A percentile compares a stretch with the other conserved stretches of the same genome.
These are phyloP conservation scores for Argynnis bischoffii DNA, from an alignment of 2,888 invertebrate genomes.

Conservation along the genomic window DNA sequence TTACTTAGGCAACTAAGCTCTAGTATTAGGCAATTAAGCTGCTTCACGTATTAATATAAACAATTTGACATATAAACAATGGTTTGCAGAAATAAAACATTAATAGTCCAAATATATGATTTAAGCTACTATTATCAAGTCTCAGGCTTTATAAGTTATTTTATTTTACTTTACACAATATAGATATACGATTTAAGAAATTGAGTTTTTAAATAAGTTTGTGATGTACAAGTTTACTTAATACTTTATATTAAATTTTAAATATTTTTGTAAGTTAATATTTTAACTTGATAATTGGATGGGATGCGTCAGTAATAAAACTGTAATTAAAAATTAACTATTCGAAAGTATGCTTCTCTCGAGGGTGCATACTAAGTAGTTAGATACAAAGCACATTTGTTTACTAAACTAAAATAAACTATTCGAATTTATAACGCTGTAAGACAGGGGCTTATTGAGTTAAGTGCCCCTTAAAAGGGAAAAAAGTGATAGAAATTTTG, in stretches of 20 bases:
- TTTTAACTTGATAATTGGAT: constrained; percentile 76
- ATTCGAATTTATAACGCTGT: constrained; percentile 68
- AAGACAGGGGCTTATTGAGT: constrained; percentile 51
- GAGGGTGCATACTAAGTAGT: constrained; percentile 80
- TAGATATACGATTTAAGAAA: no score
- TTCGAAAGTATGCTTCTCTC: constrained; percentile 69
- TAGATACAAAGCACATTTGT: constrained; percentile 67
- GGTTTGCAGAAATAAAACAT: no score
- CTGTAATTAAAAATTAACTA: constrained; percentile 81
- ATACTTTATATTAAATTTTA: background rate
- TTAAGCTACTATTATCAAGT: no score
- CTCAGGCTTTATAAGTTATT: no score
- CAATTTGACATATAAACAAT: no score
- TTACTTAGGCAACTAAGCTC: no score
- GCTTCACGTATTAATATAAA: no score
- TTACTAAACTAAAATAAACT: constrained; percentile 73
- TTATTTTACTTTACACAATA: no score
- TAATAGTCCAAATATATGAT: no score
- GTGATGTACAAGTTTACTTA: background rate
- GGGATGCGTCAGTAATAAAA: constrained; percentile 78
- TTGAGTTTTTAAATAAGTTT: no score
- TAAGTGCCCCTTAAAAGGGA: constrained; percentile 42
- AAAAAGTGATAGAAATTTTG: constrained; percentile 19
- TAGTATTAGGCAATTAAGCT: no score
- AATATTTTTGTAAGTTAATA: constrained; percentile 49